phyloP scores from a whole-genome alignment of 2,888 invertebrate species.

The Amphimallon solstitiale region DNA sequence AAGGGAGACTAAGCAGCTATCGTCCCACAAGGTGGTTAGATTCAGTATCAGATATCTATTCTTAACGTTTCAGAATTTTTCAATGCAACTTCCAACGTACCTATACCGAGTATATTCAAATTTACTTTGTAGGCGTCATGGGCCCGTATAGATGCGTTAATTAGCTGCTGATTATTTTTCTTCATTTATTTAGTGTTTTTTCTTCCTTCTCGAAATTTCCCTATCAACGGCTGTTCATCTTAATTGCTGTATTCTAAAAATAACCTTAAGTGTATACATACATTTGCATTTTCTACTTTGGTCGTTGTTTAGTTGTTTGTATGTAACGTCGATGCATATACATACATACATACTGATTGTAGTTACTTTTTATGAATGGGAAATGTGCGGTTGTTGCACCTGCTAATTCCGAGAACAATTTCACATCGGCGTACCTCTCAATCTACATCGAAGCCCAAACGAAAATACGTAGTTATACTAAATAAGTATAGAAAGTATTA shows the following conservation, averaged over 20 bases:
- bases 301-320: too few species aligned
- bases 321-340: too few species aligned
- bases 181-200: not conserved
- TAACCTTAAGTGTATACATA: not conserved
- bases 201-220: not conserved
- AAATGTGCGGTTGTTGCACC: too few species aligned
- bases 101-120: conserved; percentile 1
- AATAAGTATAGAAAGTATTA: too few species aligned
- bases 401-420: too few species aligned
- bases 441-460: too few species aligned
- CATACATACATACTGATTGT: too few species aligned
- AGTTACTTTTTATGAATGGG: too few species aligned
- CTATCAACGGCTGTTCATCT: conserved; percentile 8
- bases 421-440: too few species aligned
- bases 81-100: not conserved
- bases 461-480: too few species aligned
- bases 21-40: conserved; percentile 15
- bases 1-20: not conserved
- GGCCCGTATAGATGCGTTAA: conserved; percentile 11
- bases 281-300: conserved; percentile 8
- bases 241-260: conserved; percentile 15
- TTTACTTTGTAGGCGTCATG: conserved; percentile 19
- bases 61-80: conserved; percentile 4
- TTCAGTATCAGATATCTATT: conserved; percentile 10
- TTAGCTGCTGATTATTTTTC: conserved; percentile 15